Conservation (phyloP, 2,113 vertebrate genomes). For the Toxotes chatareus region DNA sequence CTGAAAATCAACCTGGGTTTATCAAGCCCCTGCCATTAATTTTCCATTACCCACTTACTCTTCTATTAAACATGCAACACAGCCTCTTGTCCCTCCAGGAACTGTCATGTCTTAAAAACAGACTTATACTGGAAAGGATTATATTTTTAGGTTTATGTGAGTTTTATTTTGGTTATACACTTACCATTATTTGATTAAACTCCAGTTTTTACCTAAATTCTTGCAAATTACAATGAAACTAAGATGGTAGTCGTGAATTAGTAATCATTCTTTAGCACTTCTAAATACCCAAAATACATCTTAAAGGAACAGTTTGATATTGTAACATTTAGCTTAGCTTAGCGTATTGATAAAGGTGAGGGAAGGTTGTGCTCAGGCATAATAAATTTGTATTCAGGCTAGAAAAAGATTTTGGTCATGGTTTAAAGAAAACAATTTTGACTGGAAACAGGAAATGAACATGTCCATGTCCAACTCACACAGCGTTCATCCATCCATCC, state of each 20-base stretch:
- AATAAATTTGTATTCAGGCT: neutral
- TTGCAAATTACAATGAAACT: neutral
- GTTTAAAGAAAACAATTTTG: neutral
- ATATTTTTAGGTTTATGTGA: conserved; percentile 23
- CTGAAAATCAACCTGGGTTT: conserved; percentile 49
- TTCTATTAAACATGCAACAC: conserved; percentile 7
- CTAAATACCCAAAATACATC: neutral
- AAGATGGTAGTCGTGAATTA: neutral
- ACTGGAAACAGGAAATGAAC: too few species aligned
- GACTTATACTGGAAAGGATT: conserved; percentile 17
- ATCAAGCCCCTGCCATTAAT: conserved; percentile 47
- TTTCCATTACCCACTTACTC: conserved; percentile 35
- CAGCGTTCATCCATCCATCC: neutral
- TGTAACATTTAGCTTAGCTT: neutral
- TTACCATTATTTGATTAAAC: neutral
- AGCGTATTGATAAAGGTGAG: neutral
- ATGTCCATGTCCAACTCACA: too few species aligned
- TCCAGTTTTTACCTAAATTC: neutral
- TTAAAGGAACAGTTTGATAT: too few species aligned
- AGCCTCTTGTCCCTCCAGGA: conserved; percentile 18
- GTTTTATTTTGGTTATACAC: neutral
- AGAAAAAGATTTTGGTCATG: too few species aligned
- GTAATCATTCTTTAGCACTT: neutral
- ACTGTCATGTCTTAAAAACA: neutral
- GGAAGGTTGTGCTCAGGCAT: too few species aligned